phyloP scores from a whole-genome alignment of 2,888 invertebrate species.

The Polylopha cassiicola region DNA sequence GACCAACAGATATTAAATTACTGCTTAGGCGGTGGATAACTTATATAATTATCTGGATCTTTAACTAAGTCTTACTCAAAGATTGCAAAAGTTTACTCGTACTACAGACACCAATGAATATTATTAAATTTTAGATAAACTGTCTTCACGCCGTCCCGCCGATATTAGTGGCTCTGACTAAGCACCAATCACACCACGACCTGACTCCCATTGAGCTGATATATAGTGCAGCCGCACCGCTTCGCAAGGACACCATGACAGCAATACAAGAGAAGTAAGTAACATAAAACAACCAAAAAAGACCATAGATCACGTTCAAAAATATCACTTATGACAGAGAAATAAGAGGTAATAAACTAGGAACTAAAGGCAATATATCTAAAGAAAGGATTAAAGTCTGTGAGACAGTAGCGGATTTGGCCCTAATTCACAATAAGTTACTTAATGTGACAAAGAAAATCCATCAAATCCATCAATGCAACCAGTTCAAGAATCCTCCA shows the following conservation, averaged over 20 bases:
- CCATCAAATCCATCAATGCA: no score
- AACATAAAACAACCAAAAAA: neutral
- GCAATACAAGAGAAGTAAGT: constrained; percentile 32
- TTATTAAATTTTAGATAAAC: constrained; percentile 19
- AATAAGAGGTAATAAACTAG: neutral
- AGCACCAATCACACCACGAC: constrained; percentile 23
- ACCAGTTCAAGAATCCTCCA: neutral
- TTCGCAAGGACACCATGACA: constrained; percentile 64
- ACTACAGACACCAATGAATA: no score
- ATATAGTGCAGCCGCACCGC: constrained; percentile 66
- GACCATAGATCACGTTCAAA: neutral
- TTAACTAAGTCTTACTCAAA: no score
- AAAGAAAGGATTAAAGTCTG: no score
- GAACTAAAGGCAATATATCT: neutral
- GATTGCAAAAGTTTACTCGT: no score
- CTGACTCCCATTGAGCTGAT: constrained; percentile 32
- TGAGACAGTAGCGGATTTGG: no score
- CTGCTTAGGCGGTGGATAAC: no score
- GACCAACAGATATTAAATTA: no score
- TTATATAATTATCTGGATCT: no score
- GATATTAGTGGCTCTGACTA: constrained; percentile 25
- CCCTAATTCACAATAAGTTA: no score
- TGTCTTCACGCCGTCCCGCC: constrained; percentile 26
- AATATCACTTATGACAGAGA: neutral
- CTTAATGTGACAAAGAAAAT: no score